These are phyloP conservation scores for Drosophila obscura DNA, from an alignment of 1,140 invertebrate species.

Conservation along the genomic window DNA sequence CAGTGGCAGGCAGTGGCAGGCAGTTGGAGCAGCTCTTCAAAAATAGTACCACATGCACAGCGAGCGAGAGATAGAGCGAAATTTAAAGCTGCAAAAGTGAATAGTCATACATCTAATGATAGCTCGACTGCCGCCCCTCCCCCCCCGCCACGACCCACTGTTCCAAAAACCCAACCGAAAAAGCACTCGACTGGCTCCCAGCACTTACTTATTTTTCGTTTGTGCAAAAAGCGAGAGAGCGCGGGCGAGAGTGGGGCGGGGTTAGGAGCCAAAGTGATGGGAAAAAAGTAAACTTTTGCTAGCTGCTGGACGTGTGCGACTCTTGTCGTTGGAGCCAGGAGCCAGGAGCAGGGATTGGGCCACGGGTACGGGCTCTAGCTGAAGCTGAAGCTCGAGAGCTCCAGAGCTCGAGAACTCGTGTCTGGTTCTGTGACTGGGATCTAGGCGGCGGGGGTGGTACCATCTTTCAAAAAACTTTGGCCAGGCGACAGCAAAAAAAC, in stretches of 20 bases:
- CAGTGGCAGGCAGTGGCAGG: constrained; percentile 23
- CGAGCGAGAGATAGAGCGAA: background rate
- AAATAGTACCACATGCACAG: constrained; percentile 6
- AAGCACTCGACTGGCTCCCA: constrained; percentile 46
- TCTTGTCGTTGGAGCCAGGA: constrained; percentile 23
- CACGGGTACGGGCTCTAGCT: background rate
- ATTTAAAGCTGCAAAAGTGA: constrained; percentile 47
- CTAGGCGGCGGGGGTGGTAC: constrained; percentile 34
- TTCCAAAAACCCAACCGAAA: background rate
- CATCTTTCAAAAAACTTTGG: constrained; percentile 79
- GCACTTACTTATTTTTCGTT: constrained; percentile 71
- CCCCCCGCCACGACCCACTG: too few species aligned
- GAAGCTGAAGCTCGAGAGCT: too few species aligned
- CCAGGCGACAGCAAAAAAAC: constrained; percentile 74
- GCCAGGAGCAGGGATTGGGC: constrained; percentile 16
- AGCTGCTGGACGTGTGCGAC: constrained; percentile 73
- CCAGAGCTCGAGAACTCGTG: too few species aligned
- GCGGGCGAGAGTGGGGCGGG: background rate
- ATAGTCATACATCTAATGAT: constrained; percentile 59
- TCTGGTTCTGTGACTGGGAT: background rate
- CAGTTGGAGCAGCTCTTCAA: constrained; percentile 31
- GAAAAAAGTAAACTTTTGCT: constrained; percentile 64
- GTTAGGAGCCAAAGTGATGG: constrained; percentile 5
- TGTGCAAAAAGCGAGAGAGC: constrained; percentile 23
- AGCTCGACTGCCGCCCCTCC: constrained; percentile 21